Base-by-base conservation (phyloP, 2,113 vertebrate species). In the Peucedramus taeniatus region DNA sequence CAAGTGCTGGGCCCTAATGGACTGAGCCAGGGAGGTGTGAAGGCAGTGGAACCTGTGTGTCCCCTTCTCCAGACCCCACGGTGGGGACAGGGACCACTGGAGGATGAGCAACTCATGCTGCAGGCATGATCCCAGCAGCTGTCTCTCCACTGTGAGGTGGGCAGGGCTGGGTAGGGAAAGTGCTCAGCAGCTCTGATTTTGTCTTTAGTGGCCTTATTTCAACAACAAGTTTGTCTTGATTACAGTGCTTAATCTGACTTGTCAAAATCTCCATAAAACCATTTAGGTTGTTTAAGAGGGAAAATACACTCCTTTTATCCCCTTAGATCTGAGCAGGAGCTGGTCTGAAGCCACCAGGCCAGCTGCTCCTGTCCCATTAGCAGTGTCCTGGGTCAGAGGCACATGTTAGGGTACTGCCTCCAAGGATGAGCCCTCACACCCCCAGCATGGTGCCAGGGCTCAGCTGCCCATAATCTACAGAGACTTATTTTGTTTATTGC, bases 211-310 rank as follows among this genome's bases (percentile, higher is more conserved):
- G 24, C 76, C 78, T 93, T 94, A 66, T 95, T 96, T 94, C 94
- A 96, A 91, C 88, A 93, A 89, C 53, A 77, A 42, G 74, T 93
- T 90, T 96, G 87, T 96, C 91, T 96, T 94, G 83, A 96, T 97
- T 96, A 94, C 5, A 3, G 70, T 26, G 26, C 74, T 85, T 95
- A 91, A 95, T 86, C 33, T 77, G 74, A 80, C 61, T 70, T 93
- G 77, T 96, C 92, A 96, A 74, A 95, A 82, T 69, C 69, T 76
- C 50, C 50, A n/a, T 80, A 77, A 91, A 94, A 78, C 56, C 24
- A 18, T 87, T 86, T 75, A 51, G 42, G 69, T n/a, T 89, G 65
- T 90, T 93, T 49, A 84, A 75, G 65, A 81, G 74, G 57, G 77
- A 95, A 94, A 91, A 83, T 44, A 35, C 15, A 45, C 28, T 83